Evolutionary conservation across 1,140 invertebrate genomes (phyloP), one percentile per base, ranked within the genome.

Genomic region (Mya arenaria): DNA sequence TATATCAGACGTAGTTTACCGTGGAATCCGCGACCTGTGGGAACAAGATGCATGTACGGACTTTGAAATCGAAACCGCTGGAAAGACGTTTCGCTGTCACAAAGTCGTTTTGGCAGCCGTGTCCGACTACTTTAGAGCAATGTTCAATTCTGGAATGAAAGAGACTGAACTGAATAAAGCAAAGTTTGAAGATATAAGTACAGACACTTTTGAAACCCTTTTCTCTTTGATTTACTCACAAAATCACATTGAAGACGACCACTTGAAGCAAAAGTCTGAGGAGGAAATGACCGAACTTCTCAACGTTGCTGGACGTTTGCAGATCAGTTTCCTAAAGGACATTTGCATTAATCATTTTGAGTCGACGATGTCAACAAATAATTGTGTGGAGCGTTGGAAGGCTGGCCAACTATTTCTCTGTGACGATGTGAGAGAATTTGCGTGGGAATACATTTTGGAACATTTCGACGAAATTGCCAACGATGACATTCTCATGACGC

Each of bases 61-160:
- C 48, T 58, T 88, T 34, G 86, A 86, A 68, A 58, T 89, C 1
- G 72, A 72, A 58, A 55, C 74, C 36, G 88, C 86, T 34, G 63
- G 36, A 15, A 85, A 78, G 15, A 65, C 74, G 6, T 77, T 88
- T 48, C 52, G 66, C 17, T 89, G 88, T 82, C 88, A 89, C 69
- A 71, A 84, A 25, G 80, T 89, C 23, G 85, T 89, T 15, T 72
- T 89, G 39, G 83, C 87, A 4, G 85, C 77, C 41, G 44, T 84
- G 34, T 89, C 87, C 52, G 37, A 74, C 25, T 90, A 90, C 84
- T 90, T 90, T 80, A 75, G 66, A 48, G 71, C 84, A 0, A 88
- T 90, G 88, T 90, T 90, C 73, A 84, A 62, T 25, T 84, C 84
- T 3, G 81, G 85, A 23, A 90, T 89, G 89, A 58, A 58, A 48